Conservation (phyloP, 2,797 vertebrate genomes). For the Pelodytes ibericus region DNA sequence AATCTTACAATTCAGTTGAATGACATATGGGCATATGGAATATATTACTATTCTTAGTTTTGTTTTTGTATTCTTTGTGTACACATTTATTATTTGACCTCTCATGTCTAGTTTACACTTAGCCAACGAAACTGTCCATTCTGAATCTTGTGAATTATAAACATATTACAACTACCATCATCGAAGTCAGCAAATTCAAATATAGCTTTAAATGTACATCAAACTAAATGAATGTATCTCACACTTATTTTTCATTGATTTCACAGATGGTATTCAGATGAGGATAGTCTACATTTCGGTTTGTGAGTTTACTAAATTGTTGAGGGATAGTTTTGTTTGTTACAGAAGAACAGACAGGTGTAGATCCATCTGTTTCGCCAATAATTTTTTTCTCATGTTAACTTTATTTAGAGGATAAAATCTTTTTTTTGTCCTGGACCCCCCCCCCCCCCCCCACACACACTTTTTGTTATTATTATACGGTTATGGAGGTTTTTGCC, state of each 20-base stretch:
- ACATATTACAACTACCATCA: constrained; percentile 14
- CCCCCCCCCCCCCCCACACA: too few species aligned
- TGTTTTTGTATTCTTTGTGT: too few species aligned
- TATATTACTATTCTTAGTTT: too few species aligned
- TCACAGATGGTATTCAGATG: constrained; percentile 54
- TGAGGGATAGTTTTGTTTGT: constrained; percentile 51
- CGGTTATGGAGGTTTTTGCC: background rate
- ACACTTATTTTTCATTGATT: constrained; percentile 16
- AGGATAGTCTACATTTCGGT: constrained; percentile 42
- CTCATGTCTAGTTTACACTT: too few species aligned
- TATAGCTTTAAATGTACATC: constrained; percentile 32
- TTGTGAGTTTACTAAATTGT: constrained; percentile 49
- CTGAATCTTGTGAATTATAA: constrained; percentile 16
- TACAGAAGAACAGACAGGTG: constrained; percentile 47
- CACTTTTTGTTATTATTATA: background rate
- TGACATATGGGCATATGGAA: too few species aligned
- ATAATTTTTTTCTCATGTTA: constrained; percentile 29
- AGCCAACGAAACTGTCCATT: too few species aligned
- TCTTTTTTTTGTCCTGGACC: background rate
- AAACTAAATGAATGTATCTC: constrained; percentile 34
- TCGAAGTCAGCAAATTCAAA: constrained; percentile 11
- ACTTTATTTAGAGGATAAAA: background rate
- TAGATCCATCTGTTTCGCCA: constrained; percentile 55
- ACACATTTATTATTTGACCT: too few species aligned
- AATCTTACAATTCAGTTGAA: too few species aligned